These are phyloP conservation scores for Listrodromus nycthemerus DNA, from an alignment of 2,888 invertebrate genomes.

Conservation along the genomic window DNA sequence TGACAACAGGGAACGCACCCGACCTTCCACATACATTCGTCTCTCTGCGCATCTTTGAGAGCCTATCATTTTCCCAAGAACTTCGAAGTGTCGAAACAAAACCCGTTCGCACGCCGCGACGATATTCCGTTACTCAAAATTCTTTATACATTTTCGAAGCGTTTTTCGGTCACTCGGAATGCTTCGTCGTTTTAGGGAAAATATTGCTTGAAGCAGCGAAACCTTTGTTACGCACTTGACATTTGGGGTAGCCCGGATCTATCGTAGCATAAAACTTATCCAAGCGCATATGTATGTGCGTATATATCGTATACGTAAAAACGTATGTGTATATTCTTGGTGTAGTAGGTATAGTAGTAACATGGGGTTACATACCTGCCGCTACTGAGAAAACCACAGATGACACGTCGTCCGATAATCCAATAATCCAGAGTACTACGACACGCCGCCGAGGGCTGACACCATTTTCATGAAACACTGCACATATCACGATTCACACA, in stretches of 20 bases:
- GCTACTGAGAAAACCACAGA: slow-evolving; percentile 69
- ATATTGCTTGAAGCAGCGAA: not conserved
- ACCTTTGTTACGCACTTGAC: not conserved
- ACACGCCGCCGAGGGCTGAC: slow-evolving; percentile 75
- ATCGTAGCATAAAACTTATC: not conserved
- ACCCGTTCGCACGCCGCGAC: not conserved
- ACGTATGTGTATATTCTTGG: slow-evolving; percentile 7
- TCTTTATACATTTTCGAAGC: not conserved
- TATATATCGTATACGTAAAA: not conserved
- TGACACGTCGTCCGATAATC: slow-evolving; percentile 71
- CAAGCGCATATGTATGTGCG: slow-evolving; percentile 1
- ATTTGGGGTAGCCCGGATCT: slow-evolving; percentile 1
- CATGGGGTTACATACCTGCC: slow-evolving; percentile 72
- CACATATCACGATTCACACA: slow-evolving; percentile 73
- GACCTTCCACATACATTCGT: slow-evolving; percentile 55
- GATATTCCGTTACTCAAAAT: not conserved
- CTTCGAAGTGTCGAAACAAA: not conserved
- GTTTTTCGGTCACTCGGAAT: not conserved
- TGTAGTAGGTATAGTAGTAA: slow-evolving; percentile 12
- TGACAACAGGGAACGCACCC: slow-evolving; percentile 72
- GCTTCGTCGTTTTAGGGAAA: not conserved
- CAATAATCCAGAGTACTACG: slow-evolving; percentile 66
- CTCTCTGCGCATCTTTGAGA: not conserved
- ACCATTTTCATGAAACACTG: slow-evolving; percentile 78
- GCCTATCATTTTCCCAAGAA: not conserved